Evolutionary conservation across 2,888 invertebrate genomes (phyloP), one percentile per base, ranked within the genome.

Genomic region (Hylaea fasciaria): DNA sequence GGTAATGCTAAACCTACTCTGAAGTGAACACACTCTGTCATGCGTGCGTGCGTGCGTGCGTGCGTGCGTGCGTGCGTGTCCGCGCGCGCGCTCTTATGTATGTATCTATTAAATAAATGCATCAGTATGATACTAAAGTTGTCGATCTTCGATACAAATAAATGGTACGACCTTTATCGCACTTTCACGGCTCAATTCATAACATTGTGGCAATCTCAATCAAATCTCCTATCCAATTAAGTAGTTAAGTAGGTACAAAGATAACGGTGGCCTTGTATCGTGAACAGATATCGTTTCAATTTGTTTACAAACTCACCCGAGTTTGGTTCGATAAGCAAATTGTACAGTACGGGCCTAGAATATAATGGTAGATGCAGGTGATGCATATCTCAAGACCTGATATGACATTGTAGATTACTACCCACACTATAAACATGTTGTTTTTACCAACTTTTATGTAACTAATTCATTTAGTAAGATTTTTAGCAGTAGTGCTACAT

Each of bases 401-500:
- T 74, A 73, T 67, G 54, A 61, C 76, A 72, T 81, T 85, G 87
- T 87, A 87, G 81, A 64, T 22, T 65, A 55, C 69, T 81, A 81
- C 82, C 78, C 41, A 87, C 86, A 87, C 10, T 35, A 11, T 35
- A 35, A 35, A 35, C 9, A 35, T 35, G 35, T 35, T n/a, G n/a
- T n/a, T n/a, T n/a, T n/a, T n/a, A n/a, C n/a, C n/a, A n/a, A n/a
- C n/a, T n/a, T n/a, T n/a, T n/a, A n/a, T n/a, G n/a, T n/a, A n/a
- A n/a, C n/a, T n/a, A n/a, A n/a, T n/a, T n/a, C n/a, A n/a, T n/a
- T n/a, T n/a, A n/a, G n/a, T n/a, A n/a, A n/a, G n/a, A n/a, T n/a
- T n/a, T n/a, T n/a, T n/a, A n/a, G n/a, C n/a, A n/a, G n/a, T n/a
- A n/a, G n/a, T n/a, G n/a, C n/a, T n/a, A n/a, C n/a, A n/a, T n/a